Base-by-base conservation (phyloP, 2,113 vertebrate species). In the Cheirogaleus medius region DNA sequence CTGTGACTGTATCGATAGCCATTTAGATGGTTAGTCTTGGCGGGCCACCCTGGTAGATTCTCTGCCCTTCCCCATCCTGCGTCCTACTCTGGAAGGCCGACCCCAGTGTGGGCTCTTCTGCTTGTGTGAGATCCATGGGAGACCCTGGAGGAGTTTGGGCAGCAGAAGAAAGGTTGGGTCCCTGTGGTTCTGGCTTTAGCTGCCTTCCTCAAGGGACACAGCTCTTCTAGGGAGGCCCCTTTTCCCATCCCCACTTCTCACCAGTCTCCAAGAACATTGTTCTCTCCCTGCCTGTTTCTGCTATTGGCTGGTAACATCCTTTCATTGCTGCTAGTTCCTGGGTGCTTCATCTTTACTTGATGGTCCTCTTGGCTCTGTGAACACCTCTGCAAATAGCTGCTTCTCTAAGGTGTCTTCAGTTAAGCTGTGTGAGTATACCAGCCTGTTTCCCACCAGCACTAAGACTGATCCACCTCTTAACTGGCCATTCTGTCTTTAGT, bases 21-120 rank as follows among this genome's bases (percentile, higher is more conserved):
- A 3, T 66, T 37, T 0, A 8, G 52, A 29, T 8, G 60, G 11
- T 18, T 37, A 5, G 42, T 37, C 14, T 8, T 52, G 17, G 52
- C 5, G 10, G 10, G 4, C n/a, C 64, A 56, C 9, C 6, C 29
- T 4, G 1, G 3, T 32, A 1, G 9, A 10, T 25, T 39, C 54
- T 44, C 21, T 68, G 56, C 39, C 27, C 29, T 1, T 54, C 1
- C 20, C 17, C 80, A 42, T n/a, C 64, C 37, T 27, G 13, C n/a
- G 3, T 20, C 0, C 15, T 52, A 25, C 73, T 49, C 47, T 37
- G 64, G 52, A 34, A 23, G 15, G 56, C 44, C 44, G 27, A 54
- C 64, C 27, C 15, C 23, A 12, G 0, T 21, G 23, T 25, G 13
- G 76, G n/a, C 34, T 44, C 29, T 47, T 76, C 39, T 34, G n/a